Evolutionary conservation across 2,797 vertebrate genomes (phyloP).

Genomic region (Melopsittacus undulatus): DNA sequence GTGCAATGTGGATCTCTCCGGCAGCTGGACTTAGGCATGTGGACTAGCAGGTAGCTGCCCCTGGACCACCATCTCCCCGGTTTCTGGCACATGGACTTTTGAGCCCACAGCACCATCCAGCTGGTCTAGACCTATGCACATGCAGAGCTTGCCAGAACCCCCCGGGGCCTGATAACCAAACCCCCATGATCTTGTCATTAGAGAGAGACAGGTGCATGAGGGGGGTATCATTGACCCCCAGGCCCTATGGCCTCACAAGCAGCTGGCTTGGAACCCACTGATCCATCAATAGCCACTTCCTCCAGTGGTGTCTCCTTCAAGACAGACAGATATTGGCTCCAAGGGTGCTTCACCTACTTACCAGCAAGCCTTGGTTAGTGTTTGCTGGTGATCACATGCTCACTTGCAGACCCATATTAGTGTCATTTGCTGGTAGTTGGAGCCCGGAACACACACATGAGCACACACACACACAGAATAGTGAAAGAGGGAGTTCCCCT

Average conservation of each 20-base stretch:
- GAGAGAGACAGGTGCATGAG: neutral
- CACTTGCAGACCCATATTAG: rapidly evolving
- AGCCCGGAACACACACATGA: neutral
- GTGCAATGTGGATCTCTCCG: neutral
- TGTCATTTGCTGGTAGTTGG: neutral
- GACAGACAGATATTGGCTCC: neutral
- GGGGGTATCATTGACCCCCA: neutral
- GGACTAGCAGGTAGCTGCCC: neutral
- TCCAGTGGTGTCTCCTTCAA: neutral
- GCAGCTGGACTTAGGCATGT: neutral
- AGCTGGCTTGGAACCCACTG: neutral
- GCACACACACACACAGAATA: rapidly evolving
- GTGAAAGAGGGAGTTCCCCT: neutral
- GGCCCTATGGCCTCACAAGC: rapidly evolving
- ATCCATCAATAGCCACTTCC: neutral
- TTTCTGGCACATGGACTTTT: neutral
- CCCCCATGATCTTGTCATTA: neutral
- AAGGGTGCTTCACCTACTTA: neutral
- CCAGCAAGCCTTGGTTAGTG: neutral
- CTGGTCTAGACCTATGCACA: neutral
- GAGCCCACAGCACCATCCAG: neutral
- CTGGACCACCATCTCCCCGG: neutral
- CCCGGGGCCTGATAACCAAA: neutral
- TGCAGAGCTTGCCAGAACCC: neutral
- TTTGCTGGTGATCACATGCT: neutral